Evolutionary conservation across 1,140 invertebrate species (phyloP).

Genomic region (Chironomus striatipennis): DNA sequence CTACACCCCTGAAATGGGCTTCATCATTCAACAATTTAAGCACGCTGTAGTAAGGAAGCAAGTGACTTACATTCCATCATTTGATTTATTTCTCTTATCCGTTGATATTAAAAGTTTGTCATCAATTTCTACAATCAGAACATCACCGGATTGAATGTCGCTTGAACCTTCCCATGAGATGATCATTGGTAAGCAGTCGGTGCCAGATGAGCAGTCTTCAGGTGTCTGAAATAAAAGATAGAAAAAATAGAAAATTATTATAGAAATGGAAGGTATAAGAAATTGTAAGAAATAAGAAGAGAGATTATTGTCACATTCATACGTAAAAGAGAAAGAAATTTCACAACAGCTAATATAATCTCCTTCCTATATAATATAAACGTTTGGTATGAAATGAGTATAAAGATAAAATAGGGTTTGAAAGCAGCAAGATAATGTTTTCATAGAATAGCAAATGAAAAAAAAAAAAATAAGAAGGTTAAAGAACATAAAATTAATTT

Average conservation of each 20-base stretch:
- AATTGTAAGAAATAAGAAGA: not conserved
- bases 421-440: not conserved
- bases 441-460: not conserved
- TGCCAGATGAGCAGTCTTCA: slow-evolving; percentile 43
- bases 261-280: not conserved
- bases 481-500: slow-evolving; percentile 10
- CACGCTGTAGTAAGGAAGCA: too few species aligned
- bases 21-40: too few species aligned
- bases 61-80: slow-evolving; percentile 32
- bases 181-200: slow-evolving; percentile 45
- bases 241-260: slow-evolving; percentile 22
- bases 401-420: not conserved
- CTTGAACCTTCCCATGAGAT: slow-evolving; percentile 52
- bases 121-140: slow-evolving; percentile 57
- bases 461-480: not conserved
- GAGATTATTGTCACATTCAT: slow-evolving; percentile 4
- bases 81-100: slow-evolving; percentile 31
- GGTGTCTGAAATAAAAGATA: slow-evolving; percentile 40
- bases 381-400: not conserved
- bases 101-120: slow-evolving; percentile 45
- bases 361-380: not conserved
- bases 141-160: slow-evolving; percentile 57
- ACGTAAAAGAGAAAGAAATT: too few species aligned
- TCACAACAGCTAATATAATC: too few species aligned
- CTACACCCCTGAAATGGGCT: too few species aligned